phyloP scores from a whole-genome alignment of 92 coral and sea anemone genomes.

The Isaurus tuberculatus region DNA sequence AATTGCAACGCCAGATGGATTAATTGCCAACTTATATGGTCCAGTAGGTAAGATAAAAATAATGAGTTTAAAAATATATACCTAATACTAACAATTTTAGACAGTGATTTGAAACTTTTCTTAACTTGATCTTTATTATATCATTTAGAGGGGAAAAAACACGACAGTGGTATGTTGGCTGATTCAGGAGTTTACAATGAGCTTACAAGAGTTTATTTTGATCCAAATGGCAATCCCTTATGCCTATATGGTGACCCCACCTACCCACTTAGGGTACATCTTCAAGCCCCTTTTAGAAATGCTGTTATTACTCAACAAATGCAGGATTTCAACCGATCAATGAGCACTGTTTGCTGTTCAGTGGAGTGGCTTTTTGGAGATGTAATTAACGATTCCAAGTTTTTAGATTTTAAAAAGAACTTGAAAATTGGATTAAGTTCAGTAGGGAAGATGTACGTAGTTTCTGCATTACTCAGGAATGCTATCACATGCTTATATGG shows the following conservation, averaged over 20 bases:
- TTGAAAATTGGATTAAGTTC: conserved; percentile 26
- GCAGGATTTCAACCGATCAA: conserved; percentile 50
- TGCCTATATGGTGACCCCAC: no score
- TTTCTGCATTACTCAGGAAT: conserved; percentile 61
- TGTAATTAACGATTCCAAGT: conserved; percentile 58
- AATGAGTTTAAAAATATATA: no score
- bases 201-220: conserved; percentile 11
- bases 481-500: conserved; percentile 55
- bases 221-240: conserved; percentile 28
- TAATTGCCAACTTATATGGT: conserved; percentile 56
- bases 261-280: no score
- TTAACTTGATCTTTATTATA: no score
- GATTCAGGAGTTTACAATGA: background rate
- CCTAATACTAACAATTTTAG: no score
- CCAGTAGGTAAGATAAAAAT: conserved; percentile 47
- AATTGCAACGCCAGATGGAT: conserved; percentile 55
- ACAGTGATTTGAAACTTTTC: background rate
- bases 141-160: background rate
- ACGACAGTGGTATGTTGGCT: background rate
- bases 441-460: conserved; percentile 60
- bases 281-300: conserved; percentile 50
- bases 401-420: background rate
- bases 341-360: conserved; percentile 16
- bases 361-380: conserved; percentile 68
- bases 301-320: conserved; percentile 58